A percentile compares a stretch with the other conserved stretches of the same genome.
Conservation (phyloP, 2,797 vertebrate genomes). For the Varecia variegata region DNA sequence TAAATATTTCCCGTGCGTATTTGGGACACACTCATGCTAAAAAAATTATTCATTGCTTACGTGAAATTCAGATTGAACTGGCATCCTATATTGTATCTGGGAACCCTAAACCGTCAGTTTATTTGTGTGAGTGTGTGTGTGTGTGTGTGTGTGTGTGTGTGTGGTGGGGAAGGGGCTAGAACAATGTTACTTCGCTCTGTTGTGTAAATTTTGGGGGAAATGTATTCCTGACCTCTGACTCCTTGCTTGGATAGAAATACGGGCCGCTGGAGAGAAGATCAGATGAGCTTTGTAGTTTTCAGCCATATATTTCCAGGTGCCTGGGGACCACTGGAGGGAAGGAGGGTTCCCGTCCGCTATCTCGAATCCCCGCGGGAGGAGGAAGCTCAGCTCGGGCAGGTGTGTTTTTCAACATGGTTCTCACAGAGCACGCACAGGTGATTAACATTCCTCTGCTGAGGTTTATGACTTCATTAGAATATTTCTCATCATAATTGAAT, state of each 20-base stretch:
- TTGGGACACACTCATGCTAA: background rate
- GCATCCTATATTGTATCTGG: background rate
- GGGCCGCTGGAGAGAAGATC: constrained; percentile 63
- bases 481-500: constrained; percentile 84
- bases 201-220: constrained; percentile 68
- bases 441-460: constrained; percentile 81
- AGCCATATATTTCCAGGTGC: constrained; percentile 44
- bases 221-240: constrained; percentile 64
- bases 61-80: constrained; percentile 21
- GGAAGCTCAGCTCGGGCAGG: constrained; percentile 71
- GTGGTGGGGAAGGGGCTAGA: background rate
- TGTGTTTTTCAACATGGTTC: constrained; percentile 75
- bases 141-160: too few species aligned
- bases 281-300: constrained; percentile 77
- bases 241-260: constrained; percentile 69
- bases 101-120: background rate
- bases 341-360: constrained; percentile 46
- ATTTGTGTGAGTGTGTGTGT: background rate
- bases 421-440: constrained; percentile 66
- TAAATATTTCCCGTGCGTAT: background rate
- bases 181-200: constrained; percentile 27
- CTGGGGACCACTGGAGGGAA: constrained; percentile 69
- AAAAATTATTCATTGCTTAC: background rate
- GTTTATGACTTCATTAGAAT: constrained; percentile 83
- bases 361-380: constrained; percentile 66